These are phyloP conservation scores for Pseudochirops cupreus DNA, from an alignment of 2,797 vertebrate species.

Conservation along the genomic window DNA sequence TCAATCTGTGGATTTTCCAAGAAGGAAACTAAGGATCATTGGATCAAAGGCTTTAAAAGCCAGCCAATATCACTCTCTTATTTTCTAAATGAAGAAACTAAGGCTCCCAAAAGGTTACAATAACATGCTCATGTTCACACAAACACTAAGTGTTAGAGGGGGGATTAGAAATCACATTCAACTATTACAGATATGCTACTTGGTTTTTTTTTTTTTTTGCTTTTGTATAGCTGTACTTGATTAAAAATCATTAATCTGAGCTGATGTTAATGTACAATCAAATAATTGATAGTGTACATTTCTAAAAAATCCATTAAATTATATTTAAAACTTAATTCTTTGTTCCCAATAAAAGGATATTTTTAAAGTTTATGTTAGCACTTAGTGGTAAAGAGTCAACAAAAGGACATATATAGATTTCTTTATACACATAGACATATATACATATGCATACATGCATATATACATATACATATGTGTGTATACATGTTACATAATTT, in stretches of 20 bases:
- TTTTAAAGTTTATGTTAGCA: background rate
- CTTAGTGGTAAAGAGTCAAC: background rate
- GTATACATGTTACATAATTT: constrained; percentile 1
- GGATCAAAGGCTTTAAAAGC: background rate
- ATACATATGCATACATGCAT: too few species aligned
- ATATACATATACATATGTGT: too few species aligned
- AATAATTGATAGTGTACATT: constrained; percentile 15
- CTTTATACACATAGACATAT: too few species aligned
- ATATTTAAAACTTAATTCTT: constrained; percentile 35
- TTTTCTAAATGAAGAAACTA: background rate
- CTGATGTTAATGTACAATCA: background rate
- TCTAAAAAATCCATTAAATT: background rate
- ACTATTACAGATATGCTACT: background rate
- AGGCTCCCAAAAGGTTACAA: background rate
- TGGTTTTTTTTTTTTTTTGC: background rate
- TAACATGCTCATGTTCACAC: background rate
- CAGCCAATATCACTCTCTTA: background rate
- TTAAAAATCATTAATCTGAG: constrained; percentile 22
- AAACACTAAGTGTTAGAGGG: background rate
- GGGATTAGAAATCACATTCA: background rate
- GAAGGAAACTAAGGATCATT: background rate
- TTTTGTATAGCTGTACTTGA: background rate
- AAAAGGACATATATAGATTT: background rate
- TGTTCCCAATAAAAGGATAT: constrained; percentile 10
- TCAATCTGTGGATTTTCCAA: background rate